Evolutionary conservation across 2,888 invertebrate genomes (phyloP), one percentile per base, ranked within the genome.

Genomic region (Adelphocoris suturalis): DNA sequence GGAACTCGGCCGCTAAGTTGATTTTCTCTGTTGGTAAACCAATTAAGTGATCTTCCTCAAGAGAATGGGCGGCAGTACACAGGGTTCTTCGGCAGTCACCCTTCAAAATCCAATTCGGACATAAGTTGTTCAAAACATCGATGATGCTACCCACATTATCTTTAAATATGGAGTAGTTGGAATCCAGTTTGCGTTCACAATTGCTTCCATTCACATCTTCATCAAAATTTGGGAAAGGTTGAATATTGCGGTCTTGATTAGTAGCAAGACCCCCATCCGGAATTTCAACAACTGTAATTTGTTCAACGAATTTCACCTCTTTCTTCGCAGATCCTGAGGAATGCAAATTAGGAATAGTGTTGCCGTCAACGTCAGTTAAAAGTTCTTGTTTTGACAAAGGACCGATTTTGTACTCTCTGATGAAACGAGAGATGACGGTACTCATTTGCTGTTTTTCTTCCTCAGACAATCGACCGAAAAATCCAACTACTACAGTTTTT

Each of bases 1-100:
- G 9, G 68, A 86, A 86, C 16, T 86, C 86, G 14, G 68, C 61
- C 1, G 86, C 86, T n/a, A 14, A 7, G 23, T 16, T 11, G 37
- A 61, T 46, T n/a, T 68, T 23, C 19, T 86, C n/a, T 13, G 37
- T 27, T 2, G 27, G 28, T n/a, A 37, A 16, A 28, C 19, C 4
- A 11, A 0, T 46, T 11, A 86, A 47, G 3, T 37, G 11, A 37
- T 28, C 16, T 61, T 86, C 68, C 0, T 57, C n/a, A 4, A 86
- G n/a, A 16, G 28, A 5, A n/a, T 86, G 86, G 0, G 23, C 28
- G 4, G 27, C 14, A 27, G 3, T 28, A 68, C 86, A 86, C 86
- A 86, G 46, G 16, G 27, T n/a, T 23, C 37, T 61, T 9, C 3
- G 2, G 23, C 86, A 86, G 11, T 28, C 19, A 7, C 86, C 86